phyloP scores from a whole-genome alignment of 2,113 vertebrate genomes.

The Alligator mississippiensis region DNA sequence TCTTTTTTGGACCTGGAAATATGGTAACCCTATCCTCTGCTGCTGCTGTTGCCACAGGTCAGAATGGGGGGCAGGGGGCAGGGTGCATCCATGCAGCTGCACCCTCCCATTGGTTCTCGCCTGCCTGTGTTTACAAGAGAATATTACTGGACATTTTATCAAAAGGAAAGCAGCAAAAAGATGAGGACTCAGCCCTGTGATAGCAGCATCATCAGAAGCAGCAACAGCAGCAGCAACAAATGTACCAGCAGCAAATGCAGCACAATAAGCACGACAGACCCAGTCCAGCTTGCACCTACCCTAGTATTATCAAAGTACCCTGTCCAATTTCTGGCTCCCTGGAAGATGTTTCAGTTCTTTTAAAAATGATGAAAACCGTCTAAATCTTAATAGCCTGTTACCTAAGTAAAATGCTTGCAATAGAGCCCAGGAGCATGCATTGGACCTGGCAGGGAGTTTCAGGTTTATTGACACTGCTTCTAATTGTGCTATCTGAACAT shows the following conservation, averaged over 20 bases:
- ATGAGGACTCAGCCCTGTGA: not conserved
- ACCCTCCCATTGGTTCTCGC: too few relatives aligned
- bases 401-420: not conserved
- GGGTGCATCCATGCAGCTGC: too few relatives aligned
- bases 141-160: not conserved
- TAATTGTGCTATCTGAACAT: not conserved
- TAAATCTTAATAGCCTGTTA: not conserved
- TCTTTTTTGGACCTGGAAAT: too few relatives aligned
- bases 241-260: not conserved
- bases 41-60: too few relatives aligned
- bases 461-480: not conserved
- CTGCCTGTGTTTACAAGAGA: not conserved
- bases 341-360: too few relatives aligned
- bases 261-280: not conserved
- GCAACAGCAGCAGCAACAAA: too few relatives aligned
- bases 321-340: not conserved
- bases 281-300: not conserved
- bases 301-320: not conserved
- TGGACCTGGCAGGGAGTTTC: not conserved
- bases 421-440: not conserved
- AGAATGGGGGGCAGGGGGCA: too few relatives aligned
- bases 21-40: too few relatives aligned
- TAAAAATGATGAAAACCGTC: not conserved
- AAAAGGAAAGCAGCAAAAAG: not conserved
- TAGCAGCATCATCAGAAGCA: not conserved